Percentiles rank a stretch among this genome's conserved stretches.
Evolutionary conservation across 2,888 invertebrate species (phyloP).

Genomic region (Meliscaeva auricollis): DNA sequence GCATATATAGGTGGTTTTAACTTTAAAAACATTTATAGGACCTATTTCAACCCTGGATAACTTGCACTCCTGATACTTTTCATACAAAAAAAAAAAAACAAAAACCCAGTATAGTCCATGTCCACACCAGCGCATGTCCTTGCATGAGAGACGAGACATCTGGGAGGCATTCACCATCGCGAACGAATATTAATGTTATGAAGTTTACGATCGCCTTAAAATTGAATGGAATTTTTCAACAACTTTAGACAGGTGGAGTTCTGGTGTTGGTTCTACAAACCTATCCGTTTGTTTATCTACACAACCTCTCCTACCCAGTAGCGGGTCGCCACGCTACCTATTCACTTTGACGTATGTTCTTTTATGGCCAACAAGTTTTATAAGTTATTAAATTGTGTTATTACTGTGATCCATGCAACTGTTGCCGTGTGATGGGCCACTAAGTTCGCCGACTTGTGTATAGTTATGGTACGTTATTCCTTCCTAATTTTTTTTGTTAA

Average conservation of each 20-base stretch:
- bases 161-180: slow-evolving; percentile 64
- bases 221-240: slow-evolving; percentile 71
- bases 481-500: slow-evolving; percentile 3
- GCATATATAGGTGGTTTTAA: too few species aligned
- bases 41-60: not conserved
- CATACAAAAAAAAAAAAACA: not conserved
- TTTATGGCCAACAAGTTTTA: slow-evolving; percentile 66
- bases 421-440: slow-evolving; percentile 54
- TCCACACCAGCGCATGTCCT: slow-evolving; percentile 47
- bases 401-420: slow-evolving; percentile 73
- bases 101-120: not conserved
- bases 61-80: not conserved
- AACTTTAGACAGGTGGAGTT: slow-evolving; percentile 54
- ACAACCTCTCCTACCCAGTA: too few species aligned
- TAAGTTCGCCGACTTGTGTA: slow-evolving; percentile 11
- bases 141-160: slow-evolving; percentile 74
- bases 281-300: too few species aligned
- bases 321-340: slow-evolving; percentile 42
- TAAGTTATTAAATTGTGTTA: slow-evolving; percentile 72
- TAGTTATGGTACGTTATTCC: not conserved
- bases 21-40: not conserved
- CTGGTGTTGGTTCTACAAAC: not conserved
- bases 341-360: slow-evolving; percentile 55
- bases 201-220: slow-evolving; percentile 74
- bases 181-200: slow-evolving; percentile 70